These are phyloP conservation scores for Athene noctua DNA, from an alignment of 2,113 vertebrate genomes.

Conservation along the genomic window DNA sequence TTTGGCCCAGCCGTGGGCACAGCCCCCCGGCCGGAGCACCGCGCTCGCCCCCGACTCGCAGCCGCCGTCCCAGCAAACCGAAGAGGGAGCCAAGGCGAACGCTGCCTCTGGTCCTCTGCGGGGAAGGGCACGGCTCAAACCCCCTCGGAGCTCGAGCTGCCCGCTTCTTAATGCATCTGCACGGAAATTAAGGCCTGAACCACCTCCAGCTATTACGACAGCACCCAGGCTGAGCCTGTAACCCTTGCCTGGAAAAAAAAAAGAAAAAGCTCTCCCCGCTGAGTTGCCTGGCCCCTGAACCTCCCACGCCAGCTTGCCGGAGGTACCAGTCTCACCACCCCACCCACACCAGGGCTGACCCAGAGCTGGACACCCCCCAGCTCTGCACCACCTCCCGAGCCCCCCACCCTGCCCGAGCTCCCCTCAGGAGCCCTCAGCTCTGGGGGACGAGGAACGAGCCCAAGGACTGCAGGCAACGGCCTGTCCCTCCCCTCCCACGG, in stretches of 20 bases:
- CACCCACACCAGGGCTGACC: not conserved
- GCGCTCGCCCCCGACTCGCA: accelerated
- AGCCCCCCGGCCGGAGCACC: not conserved
- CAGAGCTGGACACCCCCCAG: not conserved
- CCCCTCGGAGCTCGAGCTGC: not conserved
- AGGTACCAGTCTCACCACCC: not conserved
- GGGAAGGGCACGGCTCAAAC: not conserved
- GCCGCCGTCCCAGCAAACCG: accelerated
- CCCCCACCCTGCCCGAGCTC: not conserved
- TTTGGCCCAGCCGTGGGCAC: not conserved
- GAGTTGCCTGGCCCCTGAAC: not conserved
- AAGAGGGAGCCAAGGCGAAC: not conserved
- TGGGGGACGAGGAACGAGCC: not conserved
- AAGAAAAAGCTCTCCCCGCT: not conserved
- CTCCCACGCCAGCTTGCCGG: not conserved
- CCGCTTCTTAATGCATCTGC: constrained; percentile 20
- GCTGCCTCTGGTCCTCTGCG: not conserved
- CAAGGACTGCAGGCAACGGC: not conserved
- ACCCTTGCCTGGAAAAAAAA: not conserved
- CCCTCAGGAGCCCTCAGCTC: not conserved
- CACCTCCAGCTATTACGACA: constrained; percentile 39
- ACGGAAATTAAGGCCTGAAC: constrained; percentile 48
- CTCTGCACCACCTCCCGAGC: not conserved
- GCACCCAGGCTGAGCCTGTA: constrained; percentile 14
- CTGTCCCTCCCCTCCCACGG: not conserved